phyloP scores from a whole-genome alignment of 2,888 invertebrate species.

The Drosophila lacicola region DNA sequence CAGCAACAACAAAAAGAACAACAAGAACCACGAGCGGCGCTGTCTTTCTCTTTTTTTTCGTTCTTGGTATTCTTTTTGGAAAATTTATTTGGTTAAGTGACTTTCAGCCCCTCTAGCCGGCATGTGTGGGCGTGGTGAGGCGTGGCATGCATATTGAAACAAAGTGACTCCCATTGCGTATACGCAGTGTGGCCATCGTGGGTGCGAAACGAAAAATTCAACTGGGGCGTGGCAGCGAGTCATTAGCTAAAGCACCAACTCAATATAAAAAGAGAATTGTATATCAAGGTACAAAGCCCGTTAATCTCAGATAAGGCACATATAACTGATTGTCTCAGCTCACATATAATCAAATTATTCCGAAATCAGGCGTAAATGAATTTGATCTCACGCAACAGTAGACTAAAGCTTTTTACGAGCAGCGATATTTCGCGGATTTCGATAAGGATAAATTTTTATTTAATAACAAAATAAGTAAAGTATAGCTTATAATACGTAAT shows the following conservation, averaged over 20 bases:
- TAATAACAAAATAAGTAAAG: neutral
- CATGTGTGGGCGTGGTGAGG: constrained; percentile 35
- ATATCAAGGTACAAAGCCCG: constrained; percentile 26
- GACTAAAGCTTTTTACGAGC: neutral
- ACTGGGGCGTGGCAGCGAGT: constrained; percentile 44
- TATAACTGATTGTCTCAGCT: constrained; percentile 43
- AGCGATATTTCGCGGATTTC: neutral
- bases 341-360: constrained; percentile 18
- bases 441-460: neutral
- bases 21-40: constrained; percentile 7
- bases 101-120: constrained; percentile 48
- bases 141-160: constrained; percentile 74
- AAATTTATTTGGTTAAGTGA: constrained; percentile 79
- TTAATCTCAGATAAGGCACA: constrained; percentile 40
- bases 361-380: neutral
- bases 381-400: neutral
- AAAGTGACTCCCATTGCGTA: constrained; percentile 69
- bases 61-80: constrained; percentile 23
- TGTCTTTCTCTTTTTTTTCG: constrained; percentile 23
- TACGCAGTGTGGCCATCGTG: constrained; percentile 53
- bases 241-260: constrained; percentile 61
- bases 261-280: constrained; percentile 33
- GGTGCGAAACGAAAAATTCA: constrained; percentile 13
- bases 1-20: constrained; percentile 36
- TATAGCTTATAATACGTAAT: no score